Conservation (phyloP, 2,113 vertebrate genomes). For the Antigone vipio region DNA sequence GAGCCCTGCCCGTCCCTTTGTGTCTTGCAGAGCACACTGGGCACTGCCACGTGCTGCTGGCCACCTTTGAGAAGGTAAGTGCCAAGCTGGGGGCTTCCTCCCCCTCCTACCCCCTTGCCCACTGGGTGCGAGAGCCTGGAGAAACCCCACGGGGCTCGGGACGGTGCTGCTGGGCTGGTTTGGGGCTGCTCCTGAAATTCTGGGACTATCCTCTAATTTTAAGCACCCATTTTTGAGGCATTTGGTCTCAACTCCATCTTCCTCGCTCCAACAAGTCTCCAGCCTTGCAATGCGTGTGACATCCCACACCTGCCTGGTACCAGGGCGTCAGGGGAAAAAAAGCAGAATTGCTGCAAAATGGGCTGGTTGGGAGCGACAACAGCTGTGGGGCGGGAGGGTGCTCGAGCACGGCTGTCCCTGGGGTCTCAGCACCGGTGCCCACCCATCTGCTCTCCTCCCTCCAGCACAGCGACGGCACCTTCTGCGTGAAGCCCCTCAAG, state of each 20-base stretch:
- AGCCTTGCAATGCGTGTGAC: not conserved
- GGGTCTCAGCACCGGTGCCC: not conserved
- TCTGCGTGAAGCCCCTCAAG: slow-evolving; percentile 97
- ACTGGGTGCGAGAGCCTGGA: not conserved
- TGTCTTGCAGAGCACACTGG: slow-evolving; percentile 88
- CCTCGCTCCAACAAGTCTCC: not conserved
- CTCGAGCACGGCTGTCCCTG: not conserved
- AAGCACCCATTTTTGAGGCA: not conserved
- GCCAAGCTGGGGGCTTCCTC: not conserved
- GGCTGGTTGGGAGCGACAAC: not conserved
- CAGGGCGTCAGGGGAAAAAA: not conserved
- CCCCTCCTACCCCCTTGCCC: not conserved
- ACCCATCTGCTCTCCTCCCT: not conserved
- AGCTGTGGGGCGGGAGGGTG: not conserved
- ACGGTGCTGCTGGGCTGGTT: not conserved
- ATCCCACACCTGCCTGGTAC: no score
- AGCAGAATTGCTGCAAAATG: not conserved
- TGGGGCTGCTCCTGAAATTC: not conserved
- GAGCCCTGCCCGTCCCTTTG: not conserved
- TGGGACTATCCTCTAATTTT: not conserved
- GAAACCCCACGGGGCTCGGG: fast-evolving
- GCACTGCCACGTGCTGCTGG: slow-evolving; percentile 92
- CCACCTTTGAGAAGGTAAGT: slow-evolving; percentile 95
- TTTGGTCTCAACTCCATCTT: not conserved
- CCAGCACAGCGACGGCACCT: slow-evolving; percentile 93